Evolutionary conservation across 2,113 vertebrate species (phyloP).

Genomic region (Callipepla squamata): DNA sequence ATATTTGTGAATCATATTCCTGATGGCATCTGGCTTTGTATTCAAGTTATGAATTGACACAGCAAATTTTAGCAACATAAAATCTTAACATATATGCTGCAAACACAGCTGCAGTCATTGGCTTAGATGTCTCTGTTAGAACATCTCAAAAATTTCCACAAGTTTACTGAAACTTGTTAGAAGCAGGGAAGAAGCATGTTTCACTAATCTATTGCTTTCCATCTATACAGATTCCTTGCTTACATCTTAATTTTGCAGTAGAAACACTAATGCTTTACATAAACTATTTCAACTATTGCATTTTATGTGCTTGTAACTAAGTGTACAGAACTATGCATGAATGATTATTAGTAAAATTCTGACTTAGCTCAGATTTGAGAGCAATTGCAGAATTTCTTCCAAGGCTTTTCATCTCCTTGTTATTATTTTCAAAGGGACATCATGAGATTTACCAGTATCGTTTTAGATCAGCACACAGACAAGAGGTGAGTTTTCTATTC

Average conservation of each 20-base stretch:
- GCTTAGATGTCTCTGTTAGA: neutral
- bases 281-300: neutral
- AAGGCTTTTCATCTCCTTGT: neutral
- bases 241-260: neutral
- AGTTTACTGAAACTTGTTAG: neutral
- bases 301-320: neutral
- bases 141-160: neutral
- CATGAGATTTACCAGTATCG: conserved; percentile 48
- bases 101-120: neutral
- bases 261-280: neutral
- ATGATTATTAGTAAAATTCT: neutral
- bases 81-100: neutral
- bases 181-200: neutral
- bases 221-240: neutral
- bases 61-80: neutral
- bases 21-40: neutral
- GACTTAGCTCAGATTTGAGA: neutral
- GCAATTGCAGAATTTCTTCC: neutral
- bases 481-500: conserved; percentile 50
- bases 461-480: conserved; percentile 39
- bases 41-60: neutral
- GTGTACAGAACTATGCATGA: neutral
- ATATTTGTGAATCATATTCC: neutral
- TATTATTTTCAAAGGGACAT: conserved; percentile 33
- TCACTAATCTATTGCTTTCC: neutral